Evolutionary conservation across 2,797 vertebrate species (phyloP), one percentile per base, ranked within the genome.

Genomic region (Cuculus canorus): DNA sequence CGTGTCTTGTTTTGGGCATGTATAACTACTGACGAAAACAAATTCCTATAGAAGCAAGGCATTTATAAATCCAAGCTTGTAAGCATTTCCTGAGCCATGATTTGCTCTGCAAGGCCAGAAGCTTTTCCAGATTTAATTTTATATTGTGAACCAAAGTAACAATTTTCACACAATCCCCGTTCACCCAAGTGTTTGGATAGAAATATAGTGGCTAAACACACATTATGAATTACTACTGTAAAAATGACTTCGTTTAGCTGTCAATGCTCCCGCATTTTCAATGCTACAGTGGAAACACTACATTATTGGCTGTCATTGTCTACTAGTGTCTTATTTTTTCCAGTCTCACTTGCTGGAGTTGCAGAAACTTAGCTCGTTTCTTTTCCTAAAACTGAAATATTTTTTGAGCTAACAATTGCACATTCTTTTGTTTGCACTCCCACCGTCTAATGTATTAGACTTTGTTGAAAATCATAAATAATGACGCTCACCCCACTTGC

Each of bases 51-150:
- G 78, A 81, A 88, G 43, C 3, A 65, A 88, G 30, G 21, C 35
- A 79, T 85, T 95, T 93, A 65, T 91, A 81, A 87, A 87, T 65
- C 27, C 57, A 75, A 10, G 30, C 82, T 76, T 66, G 24, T 71
- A 91, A 59, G 57, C 41, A 68, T 88, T 93, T 92, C 41, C 45
- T 64, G 60, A 93, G 52, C 23, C 10, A 23, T 32, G 69, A 84
- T 69, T 76, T 41, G 43, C 63, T 91, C 33, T 50, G 33, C 61
- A 50, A 39, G 81, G 43, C 41, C 65, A 93, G 71, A 48, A 85
- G 59, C 43, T 93, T 90, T 88, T 33, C 52, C 39, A 86, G 79
- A 76, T 27, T 56, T 77, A 30, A 41, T 43, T 87, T 88, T 48
- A 41, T 79, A 63, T 25, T 32, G 32, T n/a, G 52, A 82, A 91